Evolutionary conservation across 2,797 vertebrate genomes (phyloP).

Genomic region (Cryptoblepharus egeriae): DNA sequence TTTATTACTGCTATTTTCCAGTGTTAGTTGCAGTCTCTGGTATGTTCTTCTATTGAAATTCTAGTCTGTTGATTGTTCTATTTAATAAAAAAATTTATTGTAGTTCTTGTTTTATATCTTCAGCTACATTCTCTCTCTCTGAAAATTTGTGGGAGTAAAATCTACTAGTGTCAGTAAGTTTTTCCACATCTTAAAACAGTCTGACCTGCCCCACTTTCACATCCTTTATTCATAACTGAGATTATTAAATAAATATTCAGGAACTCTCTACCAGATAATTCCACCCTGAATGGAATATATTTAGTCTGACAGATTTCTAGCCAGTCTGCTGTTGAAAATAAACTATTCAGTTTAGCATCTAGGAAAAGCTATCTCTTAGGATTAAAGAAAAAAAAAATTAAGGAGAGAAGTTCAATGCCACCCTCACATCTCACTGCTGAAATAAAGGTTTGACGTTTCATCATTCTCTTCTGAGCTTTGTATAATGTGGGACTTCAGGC

Average conservation of each 20-base stretch:
- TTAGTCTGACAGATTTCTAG: constrained; percentile 20
- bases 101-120: too few species aligned
- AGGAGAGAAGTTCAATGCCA: not conserved
- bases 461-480: constrained; percentile 38
- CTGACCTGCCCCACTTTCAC: not conserved
- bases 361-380: not conserved
- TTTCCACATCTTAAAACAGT: not conserved
- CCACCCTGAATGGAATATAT: not conserved
- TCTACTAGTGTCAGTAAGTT: not conserved
- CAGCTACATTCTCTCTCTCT: too few species aligned
- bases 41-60: too few species aligned
- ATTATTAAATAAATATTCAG: constrained; percentile 40
- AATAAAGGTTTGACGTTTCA: constrained; percentile 38
- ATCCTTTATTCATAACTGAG: constrained; percentile 3
- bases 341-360: constrained; percentile 35
- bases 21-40: too few species aligned
- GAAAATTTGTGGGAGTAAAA: not conserved
- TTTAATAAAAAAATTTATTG: too few species aligned
- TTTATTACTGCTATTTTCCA: too few species aligned
- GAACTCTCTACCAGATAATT: constrained; percentile 14
- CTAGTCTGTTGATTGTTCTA: too few species aligned
- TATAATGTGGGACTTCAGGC: constrained; percentile 26
- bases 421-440: constrained; percentile 29
- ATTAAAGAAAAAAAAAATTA: constrained; percentile 30
- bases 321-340: not conserved